phyloP scores from a whole-genome alignment of 2,797 vertebrate genomes.

The Molossus molossus region DNA sequence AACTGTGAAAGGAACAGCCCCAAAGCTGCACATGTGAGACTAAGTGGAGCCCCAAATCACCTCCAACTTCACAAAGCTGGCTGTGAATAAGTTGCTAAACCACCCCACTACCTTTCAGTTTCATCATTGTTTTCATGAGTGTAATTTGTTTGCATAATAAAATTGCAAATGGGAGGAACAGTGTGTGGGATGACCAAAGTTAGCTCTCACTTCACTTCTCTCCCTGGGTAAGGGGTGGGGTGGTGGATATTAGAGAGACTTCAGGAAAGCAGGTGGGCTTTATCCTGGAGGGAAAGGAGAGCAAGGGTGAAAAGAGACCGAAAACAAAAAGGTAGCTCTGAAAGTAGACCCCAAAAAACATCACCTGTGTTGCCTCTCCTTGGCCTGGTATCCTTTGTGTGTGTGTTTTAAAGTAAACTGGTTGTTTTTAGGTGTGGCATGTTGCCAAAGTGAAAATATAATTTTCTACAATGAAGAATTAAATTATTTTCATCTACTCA shows the following conservation, averaged over 20 bases:
- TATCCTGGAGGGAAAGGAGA: not conserved
- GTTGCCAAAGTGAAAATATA: not conserved
- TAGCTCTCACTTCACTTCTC: not conserved
- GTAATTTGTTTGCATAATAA: not conserved
- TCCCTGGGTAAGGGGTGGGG: not conserved
- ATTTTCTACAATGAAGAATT: not conserved
- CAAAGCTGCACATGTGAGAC: not conserved
- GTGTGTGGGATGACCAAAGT: not conserved
- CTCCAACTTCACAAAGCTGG: not conserved
- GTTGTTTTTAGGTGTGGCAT: constrained; percentile 1
- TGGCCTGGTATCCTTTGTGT: not conserved
- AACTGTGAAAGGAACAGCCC: not conserved
- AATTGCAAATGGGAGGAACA: not conserved
- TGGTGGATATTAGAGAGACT: not conserved
- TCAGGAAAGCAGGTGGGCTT: constrained; percentile 39
- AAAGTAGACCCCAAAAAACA: not conserved
- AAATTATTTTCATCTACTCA: constrained; percentile 10
- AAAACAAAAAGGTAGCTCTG: not conserved
- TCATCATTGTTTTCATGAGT: not conserved
- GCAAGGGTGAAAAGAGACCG: not conserved
- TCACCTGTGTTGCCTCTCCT: not conserved
- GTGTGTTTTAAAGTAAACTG: not conserved
- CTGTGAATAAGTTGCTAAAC: not conserved
- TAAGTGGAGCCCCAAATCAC: not conserved
- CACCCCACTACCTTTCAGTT: not conserved